Conservation (phyloP, 1,140 invertebrate genomes). For the Drosophila azteca region DNA sequence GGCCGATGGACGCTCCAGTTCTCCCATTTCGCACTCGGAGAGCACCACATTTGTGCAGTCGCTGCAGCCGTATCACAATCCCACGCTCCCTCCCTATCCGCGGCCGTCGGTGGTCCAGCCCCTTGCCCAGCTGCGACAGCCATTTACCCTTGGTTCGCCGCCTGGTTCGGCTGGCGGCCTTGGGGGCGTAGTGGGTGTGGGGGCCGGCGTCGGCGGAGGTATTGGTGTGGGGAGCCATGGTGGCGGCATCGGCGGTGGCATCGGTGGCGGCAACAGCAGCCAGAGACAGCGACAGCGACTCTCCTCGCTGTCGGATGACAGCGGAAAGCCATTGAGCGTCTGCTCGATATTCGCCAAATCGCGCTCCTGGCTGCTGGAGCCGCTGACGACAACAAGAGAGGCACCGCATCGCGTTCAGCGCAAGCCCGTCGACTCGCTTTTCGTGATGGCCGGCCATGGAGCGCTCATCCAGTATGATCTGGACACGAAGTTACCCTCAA, state of each 20-base stretch:
- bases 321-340: conserved; percentile 88
- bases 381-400: conserved; percentile 85
- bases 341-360: conserved; percentile 91
- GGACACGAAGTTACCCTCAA: conserved; percentile 90
- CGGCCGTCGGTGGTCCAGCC: conserved; percentile 91
- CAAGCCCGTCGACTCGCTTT: conserved; percentile 91
- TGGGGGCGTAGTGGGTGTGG: conserved; percentile 24
- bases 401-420: conserved; percentile 81
- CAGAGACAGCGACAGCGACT: conserved; percentile 86
- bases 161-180: conserved; percentile 53
- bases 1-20: conserved; percentile 89
- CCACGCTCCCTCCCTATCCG: conserved; percentile 94
- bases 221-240: conserved; percentile 23
- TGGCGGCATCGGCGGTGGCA: conserved; percentile 21
- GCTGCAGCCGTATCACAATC: conserved; percentile 91
- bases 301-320: conserved; percentile 88
- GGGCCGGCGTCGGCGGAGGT: conserved; percentile 11
- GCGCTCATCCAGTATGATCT: conserved; percentile 95
- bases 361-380: conserved; percentile 89
- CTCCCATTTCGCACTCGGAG: conserved; percentile 88
- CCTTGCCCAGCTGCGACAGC: conserved; percentile 93
- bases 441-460: conserved; percentile 94
- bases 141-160: conserved; percentile 85
- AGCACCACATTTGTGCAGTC: conserved; percentile 83
- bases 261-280: conserved; percentile 32